Evolutionary conservation across 30 jellyfish, hydroid and myxozoan genomes (phyloP), one percentile per base, ranked within the genome.

Genomic region (Turritopsis dohrnii): DNA sequence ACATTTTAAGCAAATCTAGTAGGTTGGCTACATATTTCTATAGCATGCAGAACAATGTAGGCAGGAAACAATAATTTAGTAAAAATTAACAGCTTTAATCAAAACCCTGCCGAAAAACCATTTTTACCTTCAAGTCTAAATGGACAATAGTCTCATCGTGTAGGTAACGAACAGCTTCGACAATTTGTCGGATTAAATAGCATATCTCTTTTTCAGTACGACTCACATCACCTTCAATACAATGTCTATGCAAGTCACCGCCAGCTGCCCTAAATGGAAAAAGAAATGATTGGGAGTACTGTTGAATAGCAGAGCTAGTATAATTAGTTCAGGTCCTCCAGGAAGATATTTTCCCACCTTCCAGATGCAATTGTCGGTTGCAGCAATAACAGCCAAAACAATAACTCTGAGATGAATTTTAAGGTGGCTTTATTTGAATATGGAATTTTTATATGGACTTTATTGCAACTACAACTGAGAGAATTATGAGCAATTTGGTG

Each of bases 151-250:
- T 88, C 82, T 85, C 72, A 27, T 89, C 96, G 79, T 94, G 99
- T 31, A 94, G 79, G 65, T 94, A 94, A 1, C 76, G 75, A 4
- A 94, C 96, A n/a, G 99, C 99, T 89, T 94, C 97, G 7, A 86
- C 95, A 30, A 94, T 94, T 87, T 94, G 99, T 53, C 90, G 94
- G 53, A 94, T 89, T 84, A 94, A 79, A 72, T 85, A 89, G 77
- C 99, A 94, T 17, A 94, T 94, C 79, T 94, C 99, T 75, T 94
- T 94, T 71, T 94, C 99, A 53, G 99, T 94, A 25, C 99, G 96
- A 24, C 84, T 95, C 16, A 96, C 69, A 25, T 94, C 99, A 13
- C 84, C 95, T 66, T 94, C 99, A 29, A 94, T 79, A 74, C 99
- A 94, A 80, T 94, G 99, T 28, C 95, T 85, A 85, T 94, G 99